Percentiles rank a stretch among this genome's conserved stretches.
Conservation (phyloP, 2,113 vertebrate species). For the Syrmaticus mikado region DNA sequence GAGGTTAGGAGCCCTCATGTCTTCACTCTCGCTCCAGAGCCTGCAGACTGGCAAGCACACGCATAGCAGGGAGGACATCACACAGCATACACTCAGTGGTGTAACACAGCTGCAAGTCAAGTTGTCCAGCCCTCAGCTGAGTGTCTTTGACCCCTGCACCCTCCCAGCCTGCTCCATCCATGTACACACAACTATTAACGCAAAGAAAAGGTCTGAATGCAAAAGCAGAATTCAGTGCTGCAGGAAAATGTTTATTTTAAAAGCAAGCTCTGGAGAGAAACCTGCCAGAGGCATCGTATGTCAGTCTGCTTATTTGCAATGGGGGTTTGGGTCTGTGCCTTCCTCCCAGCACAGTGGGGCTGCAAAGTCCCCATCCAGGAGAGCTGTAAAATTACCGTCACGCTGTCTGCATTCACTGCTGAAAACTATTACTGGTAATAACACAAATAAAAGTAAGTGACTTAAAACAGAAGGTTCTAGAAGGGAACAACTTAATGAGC, state of each 20-base stretch:
- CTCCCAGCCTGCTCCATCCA: neutral
- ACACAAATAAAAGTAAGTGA: constrained; percentile 16
- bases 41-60: neutral
- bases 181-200: rapidly evolving
- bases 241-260: neutral
- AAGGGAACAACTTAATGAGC: constrained; percentile 28
- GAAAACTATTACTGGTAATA: neutral
- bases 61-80: neutral
- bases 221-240: neutral
- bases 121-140: neutral
- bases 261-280: neutral
- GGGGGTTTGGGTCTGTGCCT: neutral
- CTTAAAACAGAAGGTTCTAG: constrained; percentile 25
- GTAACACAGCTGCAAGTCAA: neutral
- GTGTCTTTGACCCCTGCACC: neutral
- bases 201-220: neutral
- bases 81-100: rapidly evolving
- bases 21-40: neutral
- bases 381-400: neutral
- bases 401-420: neutral
- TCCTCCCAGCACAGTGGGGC: neutral
- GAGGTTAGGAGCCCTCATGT: neutral
- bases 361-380: neutral
- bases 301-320: neutral
- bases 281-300: neutral